These are phyloP conservation scores for Takifugu ocellatus DNA, from an alignment of 2,797 vertebrate species.

Conservation along the genomic window DNA sequence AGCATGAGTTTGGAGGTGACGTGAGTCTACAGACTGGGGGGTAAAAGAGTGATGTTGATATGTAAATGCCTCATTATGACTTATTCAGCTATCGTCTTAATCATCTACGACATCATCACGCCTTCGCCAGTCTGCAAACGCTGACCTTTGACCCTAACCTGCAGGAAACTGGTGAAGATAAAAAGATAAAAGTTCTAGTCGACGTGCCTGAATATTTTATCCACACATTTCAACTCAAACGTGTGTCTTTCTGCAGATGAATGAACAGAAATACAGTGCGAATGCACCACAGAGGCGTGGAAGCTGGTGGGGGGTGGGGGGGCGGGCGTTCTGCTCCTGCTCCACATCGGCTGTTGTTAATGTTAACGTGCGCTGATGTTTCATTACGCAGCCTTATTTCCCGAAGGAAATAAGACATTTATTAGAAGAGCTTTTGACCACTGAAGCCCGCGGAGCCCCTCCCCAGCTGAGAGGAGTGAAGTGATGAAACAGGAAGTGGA, in stretches of 20 bases:
- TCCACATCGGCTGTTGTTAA: slow-evolving; percentile 17
- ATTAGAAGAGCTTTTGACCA: slow-evolving; percentile 32
- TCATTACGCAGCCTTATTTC: slow-evolving; percentile 58
- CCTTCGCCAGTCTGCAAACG: slow-evolving; percentile 33
- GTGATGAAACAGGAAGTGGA: slow-evolving; percentile 34
- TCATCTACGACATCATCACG: slow-evolving; percentile 1
- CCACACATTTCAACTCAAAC: no score
- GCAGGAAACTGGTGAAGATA: background rate
- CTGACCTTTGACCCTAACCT: slow-evolving; percentile 9
- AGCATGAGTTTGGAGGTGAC: slow-evolving; percentile 15
- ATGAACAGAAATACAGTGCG: no score
- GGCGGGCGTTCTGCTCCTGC: slow-evolving; percentile 34
- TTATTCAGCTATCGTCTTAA: slow-evolving; percentile 10
- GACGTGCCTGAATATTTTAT: no score
- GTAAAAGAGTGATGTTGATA: slow-evolving; percentile 12
- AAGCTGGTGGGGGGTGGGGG: slow-evolving; percentile 8
- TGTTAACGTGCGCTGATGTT: slow-evolving; percentile 13
- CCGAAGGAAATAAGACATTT: slow-evolving; percentile 50
- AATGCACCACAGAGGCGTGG: slow-evolving; percentile 11
- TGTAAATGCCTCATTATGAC: slow-evolving; percentile 15
- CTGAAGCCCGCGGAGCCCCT: slow-evolving; percentile 55
- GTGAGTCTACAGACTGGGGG: slow-evolving; percentile 21
- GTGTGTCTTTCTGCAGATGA: no score
- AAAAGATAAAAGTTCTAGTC: background rate
- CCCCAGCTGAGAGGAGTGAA: slow-evolving; percentile 41